Evolutionary conservation across 2,888 invertebrate species (phyloP).

Genomic region (Oscheius sp.): DNA sequence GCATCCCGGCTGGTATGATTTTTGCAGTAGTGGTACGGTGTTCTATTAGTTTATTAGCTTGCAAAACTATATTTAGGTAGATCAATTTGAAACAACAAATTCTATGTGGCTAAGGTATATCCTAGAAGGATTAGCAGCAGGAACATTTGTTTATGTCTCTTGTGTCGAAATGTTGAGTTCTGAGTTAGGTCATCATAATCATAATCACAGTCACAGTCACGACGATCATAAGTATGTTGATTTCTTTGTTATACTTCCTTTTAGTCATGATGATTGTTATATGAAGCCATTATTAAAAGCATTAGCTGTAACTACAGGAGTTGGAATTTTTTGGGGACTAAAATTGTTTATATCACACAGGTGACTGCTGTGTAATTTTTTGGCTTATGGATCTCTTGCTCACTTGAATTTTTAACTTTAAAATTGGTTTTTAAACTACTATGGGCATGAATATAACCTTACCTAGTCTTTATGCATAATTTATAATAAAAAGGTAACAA

Average conservation of each 20-base stretch:
- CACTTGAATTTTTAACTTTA: too few species aligned
- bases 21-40: slow-evolving; percentile 51
- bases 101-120: slow-evolving; percentile 53
- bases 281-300: slow-evolving; percentile 13
- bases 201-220: slow-evolving; percentile 17
- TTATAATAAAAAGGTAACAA: too few species aligned
- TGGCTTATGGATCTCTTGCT: too few species aligned
- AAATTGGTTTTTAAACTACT: too few species aligned
- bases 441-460: too few species aligned
- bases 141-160: slow-evolving; percentile 68
- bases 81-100: slow-evolving; percentile 50
- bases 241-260: too few species aligned
- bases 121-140: slow-evolving; percentile 65
- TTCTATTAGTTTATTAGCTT: not conserved
- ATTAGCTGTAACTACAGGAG: slow-evolving; percentile 24
- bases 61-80: slow-evolving; percentile 39
- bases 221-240: slow-evolving; percentile 2
- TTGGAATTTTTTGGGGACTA: slow-evolving; percentile 31
- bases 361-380: too few species aligned
- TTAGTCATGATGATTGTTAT: not conserved
- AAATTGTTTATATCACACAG: slow-evolving; percentile 23
- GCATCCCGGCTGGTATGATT: slow-evolving; percentile 63
- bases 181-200: slow-evolving; percentile 47
- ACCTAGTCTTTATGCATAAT: too few species aligned
- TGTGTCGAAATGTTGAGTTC: slow-evolving; percentile 64